Evolutionary conservation across 2,888 invertebrate genomes (phyloP).

Genomic region (Acrobasis repandana): DNA sequence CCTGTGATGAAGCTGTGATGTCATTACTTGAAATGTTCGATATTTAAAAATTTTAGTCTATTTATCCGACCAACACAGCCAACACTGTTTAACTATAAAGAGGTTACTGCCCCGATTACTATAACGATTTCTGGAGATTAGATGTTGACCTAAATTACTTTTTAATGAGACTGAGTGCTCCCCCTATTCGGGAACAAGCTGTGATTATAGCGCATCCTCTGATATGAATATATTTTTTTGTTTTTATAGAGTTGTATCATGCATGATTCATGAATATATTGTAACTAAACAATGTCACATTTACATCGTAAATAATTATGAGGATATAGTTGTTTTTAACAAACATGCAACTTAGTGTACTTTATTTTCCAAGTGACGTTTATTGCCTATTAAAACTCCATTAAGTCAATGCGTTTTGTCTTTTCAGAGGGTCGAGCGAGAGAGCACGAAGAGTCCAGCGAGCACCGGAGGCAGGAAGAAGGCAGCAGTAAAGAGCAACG

Average conservation of each 20-base stretch:
- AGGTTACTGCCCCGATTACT: conserved; percentile 32
- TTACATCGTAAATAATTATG: no score
- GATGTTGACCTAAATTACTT: conserved; percentile 59
- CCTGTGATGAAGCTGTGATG: conserved; percentile 42
- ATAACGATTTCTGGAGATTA: conserved; percentile 44
- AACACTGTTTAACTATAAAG: conserved; percentile 23
- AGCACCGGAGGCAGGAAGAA: conserved; percentile 74
- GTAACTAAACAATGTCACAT: no score
- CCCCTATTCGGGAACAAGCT: conserved; percentile 40
- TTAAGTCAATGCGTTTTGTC: conserved; percentile 29
- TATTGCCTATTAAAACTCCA: no score
- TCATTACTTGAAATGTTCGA: conserved; percentile 52
- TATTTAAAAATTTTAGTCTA: conserved; percentile 33
- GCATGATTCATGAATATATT: no score
- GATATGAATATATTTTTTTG: not conserved
- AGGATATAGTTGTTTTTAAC: not conserved
- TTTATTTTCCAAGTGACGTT: no score
- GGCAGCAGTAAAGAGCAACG: conserved; percentile 68
- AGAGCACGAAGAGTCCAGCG: conserved; percentile 73
- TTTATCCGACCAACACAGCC: conserved; percentile 17
- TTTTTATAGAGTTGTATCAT: not conserved
- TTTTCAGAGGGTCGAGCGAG: conserved; percentile 73
- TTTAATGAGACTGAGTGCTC: conserved; percentile 56
- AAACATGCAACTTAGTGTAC: no score
- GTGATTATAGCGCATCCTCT: conserved; percentile 3